These are phyloP conservation scores for Caerostris darwini DNA, from an alignment of 1,140 invertebrate species.

Conservation along the genomic window DNA sequence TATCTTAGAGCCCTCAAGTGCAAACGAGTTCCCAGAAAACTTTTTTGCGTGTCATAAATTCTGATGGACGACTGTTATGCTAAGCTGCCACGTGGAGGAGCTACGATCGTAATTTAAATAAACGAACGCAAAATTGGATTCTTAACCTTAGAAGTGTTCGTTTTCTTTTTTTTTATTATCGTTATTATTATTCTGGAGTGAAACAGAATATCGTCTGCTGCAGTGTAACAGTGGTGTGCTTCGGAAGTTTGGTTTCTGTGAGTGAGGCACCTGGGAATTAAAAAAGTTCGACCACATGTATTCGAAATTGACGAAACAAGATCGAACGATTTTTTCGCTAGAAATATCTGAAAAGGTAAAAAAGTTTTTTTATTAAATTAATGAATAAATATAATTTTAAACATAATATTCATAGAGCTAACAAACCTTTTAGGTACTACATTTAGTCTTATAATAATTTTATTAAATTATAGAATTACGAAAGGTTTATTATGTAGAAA, in stretches of 20 bases:
- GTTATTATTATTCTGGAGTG: constrained; percentile 3
- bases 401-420: too few relatives aligned
- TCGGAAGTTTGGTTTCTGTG: constrained; percentile 30
- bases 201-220: constrained; percentile 6
- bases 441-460: too few relatives aligned
- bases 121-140: constrained; percentile 37
- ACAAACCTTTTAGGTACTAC: too few relatives aligned
- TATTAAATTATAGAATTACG: too few relatives aligned
- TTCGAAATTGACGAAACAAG: constrained; percentile 16
- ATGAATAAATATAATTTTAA: background rate
- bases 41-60: constrained; percentile 71
- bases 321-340: background rate
- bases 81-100: constrained; percentile 71
- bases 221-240: constrained; percentile 18
- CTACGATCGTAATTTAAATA: constrained; percentile 73
- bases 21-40: background rate
- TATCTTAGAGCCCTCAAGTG: constrained; percentile 35
- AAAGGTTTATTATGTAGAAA: too few relatives aligned
- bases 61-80: constrained; percentile 73
- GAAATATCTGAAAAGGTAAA: constrained; percentile 1
- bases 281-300: background rate
- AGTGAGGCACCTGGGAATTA: background rate
- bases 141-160: constrained; percentile 7
- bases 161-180: background rate
- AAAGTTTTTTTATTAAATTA: background rate